Evolutionary conservation across 2,113 vertebrate species (phyloP).

Genomic region (Odontesthes bonariensis): DNA sequence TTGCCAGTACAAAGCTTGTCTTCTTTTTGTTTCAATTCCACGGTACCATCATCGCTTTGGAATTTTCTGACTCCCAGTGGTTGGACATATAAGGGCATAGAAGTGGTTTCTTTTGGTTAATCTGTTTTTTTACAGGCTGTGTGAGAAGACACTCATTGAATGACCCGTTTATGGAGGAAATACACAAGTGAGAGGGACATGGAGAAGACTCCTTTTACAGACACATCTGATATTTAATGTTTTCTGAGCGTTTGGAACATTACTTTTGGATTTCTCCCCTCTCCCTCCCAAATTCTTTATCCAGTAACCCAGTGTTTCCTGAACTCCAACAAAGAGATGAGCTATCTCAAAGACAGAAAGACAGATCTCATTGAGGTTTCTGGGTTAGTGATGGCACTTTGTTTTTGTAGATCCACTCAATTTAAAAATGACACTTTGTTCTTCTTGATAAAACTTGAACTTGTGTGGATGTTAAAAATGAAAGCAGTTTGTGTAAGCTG

Average conservation of each 20-base stretch:
- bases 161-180: not conserved
- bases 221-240: not conserved
- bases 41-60: conserved; percentile 2
- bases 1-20: not conserved
- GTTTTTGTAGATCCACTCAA: too few relatives aligned
- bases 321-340: too few relatives aligned
- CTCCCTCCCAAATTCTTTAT: too few relatives aligned
- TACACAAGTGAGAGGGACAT: not conserved
- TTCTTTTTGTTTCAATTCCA: not conserved
- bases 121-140: not conserved
- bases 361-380: too few relatives aligned
- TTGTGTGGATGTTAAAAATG: too few relatives aligned
- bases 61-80: conserved; percentile 18
- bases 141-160: not conserved
- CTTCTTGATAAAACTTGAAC: too few relatives aligned
- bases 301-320: too few relatives aligned
- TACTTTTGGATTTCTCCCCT: not conserved
- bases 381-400: too few relatives aligned
- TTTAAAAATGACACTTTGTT: too few relatives aligned
- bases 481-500: too few relatives aligned
- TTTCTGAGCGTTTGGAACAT: not conserved
- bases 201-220: too few relatives aligned
- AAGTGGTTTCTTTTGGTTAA: not conserved
- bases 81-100: not conserved
- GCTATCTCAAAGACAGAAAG: too few relatives aligned